phyloP scores from a whole-genome alignment of 1,140 invertebrate genomes.

The Heliconius himera region DNA sequence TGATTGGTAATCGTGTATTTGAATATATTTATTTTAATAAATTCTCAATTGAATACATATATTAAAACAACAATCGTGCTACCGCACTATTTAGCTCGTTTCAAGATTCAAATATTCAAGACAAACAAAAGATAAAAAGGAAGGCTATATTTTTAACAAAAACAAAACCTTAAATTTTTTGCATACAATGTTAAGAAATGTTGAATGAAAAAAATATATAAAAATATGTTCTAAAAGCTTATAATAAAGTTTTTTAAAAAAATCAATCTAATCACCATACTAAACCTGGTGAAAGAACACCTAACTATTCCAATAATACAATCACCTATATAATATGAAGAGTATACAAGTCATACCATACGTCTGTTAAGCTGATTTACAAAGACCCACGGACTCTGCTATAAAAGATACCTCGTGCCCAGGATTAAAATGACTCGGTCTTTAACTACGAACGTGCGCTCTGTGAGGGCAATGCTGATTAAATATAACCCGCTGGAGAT shows the following conservation, averaged over 20 bases:
- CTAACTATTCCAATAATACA: conserved; percentile 63
- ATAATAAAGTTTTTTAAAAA: neutral
- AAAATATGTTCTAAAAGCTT: neutral
- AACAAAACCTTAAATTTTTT: no score
- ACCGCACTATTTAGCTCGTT: no score
- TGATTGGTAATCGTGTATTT: no score
- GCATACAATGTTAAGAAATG: no score
- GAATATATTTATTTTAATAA: no score
- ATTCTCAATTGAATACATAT: no score
- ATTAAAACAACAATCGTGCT: no score
- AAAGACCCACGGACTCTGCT: conserved; percentile 59
- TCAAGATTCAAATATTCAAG: no score
- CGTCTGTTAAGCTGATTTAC: conserved; percentile 77
- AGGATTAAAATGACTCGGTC: conserved; percentile 77
- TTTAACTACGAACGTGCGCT: conserved; percentile 70
- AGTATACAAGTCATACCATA: conserved; percentile 65
- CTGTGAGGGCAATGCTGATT: conserved; percentile 69
- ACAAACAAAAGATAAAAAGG: no score
- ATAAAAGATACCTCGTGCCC: conserved; percentile 68
- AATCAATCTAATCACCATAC: conserved; percentile 27
- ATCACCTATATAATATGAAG: conserved; percentile 57
- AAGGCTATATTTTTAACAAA: no score
- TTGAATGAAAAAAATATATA: neutral
- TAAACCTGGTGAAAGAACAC: conserved; percentile 47
- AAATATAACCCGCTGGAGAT: conserved; percentile 73